phyloP scores from a whole-genome alignment of 1,140 invertebrate species.

The Drosophila busckii region DNA sequence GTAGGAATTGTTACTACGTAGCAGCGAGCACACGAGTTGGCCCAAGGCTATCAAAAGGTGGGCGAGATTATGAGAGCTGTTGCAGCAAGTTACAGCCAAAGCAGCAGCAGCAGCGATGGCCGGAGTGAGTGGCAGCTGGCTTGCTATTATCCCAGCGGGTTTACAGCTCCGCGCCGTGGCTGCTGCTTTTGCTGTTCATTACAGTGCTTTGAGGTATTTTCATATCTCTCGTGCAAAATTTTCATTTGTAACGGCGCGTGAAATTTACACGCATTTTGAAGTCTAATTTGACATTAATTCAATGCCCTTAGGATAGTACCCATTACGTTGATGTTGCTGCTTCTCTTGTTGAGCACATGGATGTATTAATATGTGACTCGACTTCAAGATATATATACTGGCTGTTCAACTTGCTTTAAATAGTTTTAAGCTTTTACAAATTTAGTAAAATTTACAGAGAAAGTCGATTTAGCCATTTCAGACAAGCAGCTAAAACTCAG shows the following conservation, averaged over 20 bases:
- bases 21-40: conserved; percentile 30
- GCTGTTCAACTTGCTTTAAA: no score
- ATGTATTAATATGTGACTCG: no score
- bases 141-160: conserved; percentile 34
- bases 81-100: no score
- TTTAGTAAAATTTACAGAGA: no score
- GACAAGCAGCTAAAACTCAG: no score
- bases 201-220: conserved; percentile 11
- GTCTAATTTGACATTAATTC: conserved; percentile 71
- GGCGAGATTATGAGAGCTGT: conserved; percentile 14
- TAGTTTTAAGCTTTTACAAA: no score
- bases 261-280: conserved; percentile 73
- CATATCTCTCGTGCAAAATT: conserved; percentile 24
- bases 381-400: no score
- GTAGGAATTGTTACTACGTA: conserved; percentile 12
- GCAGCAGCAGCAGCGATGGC: no score
- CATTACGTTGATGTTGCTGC: conserved; percentile 12
- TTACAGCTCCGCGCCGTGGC: conserved; percentile 19
- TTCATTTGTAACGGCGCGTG: conserved; percentile 56
- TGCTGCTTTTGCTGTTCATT: conserved; percentile 31
- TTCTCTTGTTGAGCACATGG: no score
- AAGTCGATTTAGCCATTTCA: no score
- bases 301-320: conserved; percentile 53
- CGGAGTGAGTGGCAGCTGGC: neutral
- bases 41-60: conserved; percentile 41